Evolutionary conservation across 2,888 invertebrate genomes (phyloP).

Genomic region (Tetranychus truncatus): DNA sequence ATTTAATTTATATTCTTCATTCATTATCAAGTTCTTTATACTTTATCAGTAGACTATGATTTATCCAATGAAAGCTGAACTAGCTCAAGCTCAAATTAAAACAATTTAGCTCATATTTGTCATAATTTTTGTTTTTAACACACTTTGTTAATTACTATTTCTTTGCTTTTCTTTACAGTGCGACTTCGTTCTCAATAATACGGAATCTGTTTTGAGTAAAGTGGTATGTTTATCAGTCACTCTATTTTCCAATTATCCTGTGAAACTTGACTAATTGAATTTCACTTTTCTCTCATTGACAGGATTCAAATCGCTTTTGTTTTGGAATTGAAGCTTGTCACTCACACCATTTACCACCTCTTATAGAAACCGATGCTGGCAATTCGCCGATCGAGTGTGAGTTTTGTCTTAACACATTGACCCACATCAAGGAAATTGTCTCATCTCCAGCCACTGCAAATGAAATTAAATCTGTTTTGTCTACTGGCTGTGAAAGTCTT

Average conservation of each 20-base stretch:
- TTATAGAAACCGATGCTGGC: neutral
- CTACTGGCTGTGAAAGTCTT: constrained; percentile 16
- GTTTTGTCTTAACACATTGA: constrained; percentile 61
- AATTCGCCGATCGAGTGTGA: constrained; percentile 41
- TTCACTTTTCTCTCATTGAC: neutral
- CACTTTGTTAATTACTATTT: no score
- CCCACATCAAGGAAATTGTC: constrained; percentile 56
- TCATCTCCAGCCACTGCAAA: constrained; percentile 58
- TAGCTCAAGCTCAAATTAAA: no score
- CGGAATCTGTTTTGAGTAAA: neutral
- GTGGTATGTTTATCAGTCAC: neutral
- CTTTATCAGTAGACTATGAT: no score
- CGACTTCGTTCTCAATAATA: neutral
- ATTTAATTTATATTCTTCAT: no score
- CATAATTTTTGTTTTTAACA: no score
- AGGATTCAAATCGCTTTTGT: constrained; percentile 3
- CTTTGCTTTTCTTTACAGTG: neutral
- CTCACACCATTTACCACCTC: neutral
- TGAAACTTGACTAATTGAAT: neutral
- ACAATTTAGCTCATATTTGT: no score
- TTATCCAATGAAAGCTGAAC: no score
- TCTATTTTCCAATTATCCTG: neutral
- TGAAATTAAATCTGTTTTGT: constrained; percentile 19
- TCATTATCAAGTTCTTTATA: no score
- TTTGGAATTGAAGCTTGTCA: constrained; percentile 3